Base-by-base conservation (phyloP, 2,113 vertebrate genomes). In the Tauraco erythrolophus region DNA sequence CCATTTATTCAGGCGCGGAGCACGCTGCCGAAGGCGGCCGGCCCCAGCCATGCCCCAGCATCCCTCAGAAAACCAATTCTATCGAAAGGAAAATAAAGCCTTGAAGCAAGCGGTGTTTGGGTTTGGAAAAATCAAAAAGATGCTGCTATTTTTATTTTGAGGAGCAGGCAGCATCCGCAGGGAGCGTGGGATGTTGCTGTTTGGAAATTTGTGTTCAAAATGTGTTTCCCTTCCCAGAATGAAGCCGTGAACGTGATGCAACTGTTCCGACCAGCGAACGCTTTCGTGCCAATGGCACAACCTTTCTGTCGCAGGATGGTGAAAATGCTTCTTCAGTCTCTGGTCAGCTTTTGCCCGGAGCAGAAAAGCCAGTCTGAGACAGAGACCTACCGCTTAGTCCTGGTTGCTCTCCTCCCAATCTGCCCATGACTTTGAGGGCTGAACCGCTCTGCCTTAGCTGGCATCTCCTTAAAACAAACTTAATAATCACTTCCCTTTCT, bases 161-260 rank as follows among this genome's bases (percentile, higher is more conserved):
- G 82, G 79, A 88, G 56, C 60, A 74, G 43, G 46, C 51, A 64
- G 61, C 41, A 70, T 60, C 77, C 0, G 0, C 43, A 27, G 81
- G 39, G 74, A 95, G 14, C 15, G 30, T 1, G 39, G 65, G 61
- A 25, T 50, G 53, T 43, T 64, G 74, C 35, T 31, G 1, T 27
- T 60, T 43, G 91, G 94, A 89, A 92, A 91, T 88, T 39, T 11
- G 43, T 41, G n/a, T 78, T 81, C 56, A 60, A 95, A 79, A 58
- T 31, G 18, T 17, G 6, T 66, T 93, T 96, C 64, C 62, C 69
- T 94, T 81, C 81, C 76, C 76, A 89, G 88, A 93, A 60, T 0
- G 1, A 53, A 4, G 3, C 24, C 1, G 1, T 35, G 80, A 43
- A 43, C 28, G 48, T 77, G 92, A 93, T 60, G 71, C 39, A 70